Percentiles rank a stretch among this genome's conserved stretches.
phyloP scores from a whole-genome alignment of 2,797 vertebrate genomes.

The Setipinna tenuifilis region DNA sequence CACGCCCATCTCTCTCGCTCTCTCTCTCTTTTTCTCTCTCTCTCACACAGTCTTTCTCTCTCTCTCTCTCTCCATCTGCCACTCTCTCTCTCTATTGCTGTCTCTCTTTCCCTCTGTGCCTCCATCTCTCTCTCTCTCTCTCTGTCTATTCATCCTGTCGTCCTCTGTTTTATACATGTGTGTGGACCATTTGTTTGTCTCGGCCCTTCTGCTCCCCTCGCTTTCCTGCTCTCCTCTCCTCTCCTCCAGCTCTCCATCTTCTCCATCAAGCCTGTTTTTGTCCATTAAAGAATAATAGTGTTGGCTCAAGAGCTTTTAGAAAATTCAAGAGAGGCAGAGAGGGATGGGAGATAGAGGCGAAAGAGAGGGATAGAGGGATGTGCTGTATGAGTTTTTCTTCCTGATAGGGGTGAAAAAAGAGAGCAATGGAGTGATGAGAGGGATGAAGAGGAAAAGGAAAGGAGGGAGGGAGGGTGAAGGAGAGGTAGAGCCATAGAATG shows the following conservation, averaged over 20 bases:
- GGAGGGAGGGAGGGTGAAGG: no score
- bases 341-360: constrained; percentile 59
- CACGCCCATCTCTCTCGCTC: constrained; percentile 11
- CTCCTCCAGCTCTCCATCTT: constrained; percentile 43
- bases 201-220: neutral
- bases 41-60: neutral
- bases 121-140: no score
- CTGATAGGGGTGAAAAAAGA: constrained; percentile 31
- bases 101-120: no score
- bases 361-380: constrained; percentile 51
- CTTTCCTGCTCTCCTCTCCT: constrained; percentile 34
- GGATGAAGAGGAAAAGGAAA: neutral
- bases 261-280: constrained; percentile 59
- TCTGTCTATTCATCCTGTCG: constrained; percentile 38
- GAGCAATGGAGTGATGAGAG: neutral
- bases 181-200: neutral
- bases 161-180: neutral
- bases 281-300: constrained; percentile 68
- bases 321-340: constrained; percentile 53
- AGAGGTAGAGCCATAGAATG: no score
- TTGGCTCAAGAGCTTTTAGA: constrained; percentile 56
- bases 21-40: neutral
- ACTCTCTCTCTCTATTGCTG: neutral
- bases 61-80: neutral
- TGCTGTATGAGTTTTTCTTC: constrained; percentile 49